Base-by-base conservation (phyloP, 2,113 vertebrate species). In the Onychorhynchus coronatus region DNA sequence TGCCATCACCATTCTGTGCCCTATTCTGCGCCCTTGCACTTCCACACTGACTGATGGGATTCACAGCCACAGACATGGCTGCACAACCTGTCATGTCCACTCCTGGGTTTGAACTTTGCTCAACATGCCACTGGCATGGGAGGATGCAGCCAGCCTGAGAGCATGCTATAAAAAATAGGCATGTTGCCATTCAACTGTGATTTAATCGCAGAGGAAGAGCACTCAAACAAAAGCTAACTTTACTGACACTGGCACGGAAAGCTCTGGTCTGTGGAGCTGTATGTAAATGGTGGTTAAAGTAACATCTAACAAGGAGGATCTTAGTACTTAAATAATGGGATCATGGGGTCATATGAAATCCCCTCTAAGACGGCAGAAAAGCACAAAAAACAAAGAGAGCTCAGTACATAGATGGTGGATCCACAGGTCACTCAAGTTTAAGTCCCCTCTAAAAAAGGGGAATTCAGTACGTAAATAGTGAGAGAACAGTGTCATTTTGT, bases 311-410 rank as follows among this genome's bases (percentile, higher is more conserved):
- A 95, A 93, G 93, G 39, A 84, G 56, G 35, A 95, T 79, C 80
- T 93, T 80, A 94, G 73, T 93, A 42, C 73, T 93, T 92, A 94
- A 94, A 91, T 82, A 95, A 88, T 86, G 72, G 92, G 93, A 94
- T 96, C 96, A 94, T 5, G 49, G 44, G 92, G 91, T 96, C 93
- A 92, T 86, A 92, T 15, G 70, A 96, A 97, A 95, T 94, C 91
- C 76, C 49, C 61, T 75, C 83, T 92, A 72, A 93, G 85, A 89
- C 4, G 84, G 61, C 85, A 84, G 85, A 52, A 96, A 95, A 84
- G 83, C 83, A 84, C 80, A 91, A 94, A 65, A 52, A 96, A 92
- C 96, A 97, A 96, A 97, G 96, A 86, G 28, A 19, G 77, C 76
- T 96, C 88, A 97, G 95, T 96, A 89, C 15, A 46, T 27, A 78